A percentile compares a stretch with the other conserved stretches of the same genome.
Conservation (phyloP, 2,797 vertebrate genomes). For the Typhlichthys subterraneus region DNA sequence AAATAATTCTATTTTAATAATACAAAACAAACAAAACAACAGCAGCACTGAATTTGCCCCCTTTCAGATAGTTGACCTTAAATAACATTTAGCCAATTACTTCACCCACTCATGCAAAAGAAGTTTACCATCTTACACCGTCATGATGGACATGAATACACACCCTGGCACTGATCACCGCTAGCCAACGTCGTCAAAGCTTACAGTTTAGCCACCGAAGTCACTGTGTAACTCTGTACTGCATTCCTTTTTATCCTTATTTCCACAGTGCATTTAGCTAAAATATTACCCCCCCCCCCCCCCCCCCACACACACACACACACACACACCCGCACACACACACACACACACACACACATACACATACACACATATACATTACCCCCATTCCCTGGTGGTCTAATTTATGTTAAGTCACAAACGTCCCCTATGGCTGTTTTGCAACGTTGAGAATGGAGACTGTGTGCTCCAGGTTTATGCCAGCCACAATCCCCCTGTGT, state of each 20-base stretch:
- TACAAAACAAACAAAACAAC: slow-evolving; percentile 69
- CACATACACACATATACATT: no score
- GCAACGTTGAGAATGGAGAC: slow-evolving; percentile 80
- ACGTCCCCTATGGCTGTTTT: slow-evolving; percentile 86
- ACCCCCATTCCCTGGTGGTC: slow-evolving; percentile 83
- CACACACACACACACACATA: no score
- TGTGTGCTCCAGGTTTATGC: slow-evolving; percentile 76
- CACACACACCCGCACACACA: no score
- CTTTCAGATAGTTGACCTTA: slow-evolving; percentile 51
- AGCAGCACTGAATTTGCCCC: slow-evolving; percentile 62
- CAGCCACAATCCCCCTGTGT: slow-evolving; percentile 82
- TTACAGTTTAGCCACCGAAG: slow-evolving; percentile 28
- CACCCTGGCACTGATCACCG: slow-evolving; percentile 20
- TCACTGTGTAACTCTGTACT: slow-evolving; percentile 29
- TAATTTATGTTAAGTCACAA: slow-evolving; percentile 90
- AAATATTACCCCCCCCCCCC: slow-evolving; percentile 57
- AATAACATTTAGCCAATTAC: slow-evolving; percentile 51
- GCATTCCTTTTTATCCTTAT: slow-evolving; percentile 55
- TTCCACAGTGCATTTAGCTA: slow-evolving; percentile 68
- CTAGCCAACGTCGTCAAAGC: slow-evolving; percentile 35
- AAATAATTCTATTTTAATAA: slow-evolving; percentile 69
- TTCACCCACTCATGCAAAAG: slow-evolving; percentile 38
- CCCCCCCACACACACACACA: no score
- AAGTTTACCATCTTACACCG: slow-evolving; percentile 10
- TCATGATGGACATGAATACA: not conserved